Conservation (phyloP, 2,888 invertebrate genomes). For the Bembecia ichneumoniformis region DNA sequence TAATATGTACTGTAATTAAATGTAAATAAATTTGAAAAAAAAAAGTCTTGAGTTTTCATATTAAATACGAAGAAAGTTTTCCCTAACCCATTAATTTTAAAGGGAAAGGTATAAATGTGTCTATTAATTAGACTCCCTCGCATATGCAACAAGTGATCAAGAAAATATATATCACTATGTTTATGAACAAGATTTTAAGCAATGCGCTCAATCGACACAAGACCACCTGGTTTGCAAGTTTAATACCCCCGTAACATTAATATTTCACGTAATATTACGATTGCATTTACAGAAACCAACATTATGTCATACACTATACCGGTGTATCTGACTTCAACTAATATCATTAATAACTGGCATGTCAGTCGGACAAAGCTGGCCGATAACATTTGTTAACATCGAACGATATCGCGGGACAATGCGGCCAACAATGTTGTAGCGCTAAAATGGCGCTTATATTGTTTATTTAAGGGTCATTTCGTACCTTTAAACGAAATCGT, state of each 20-base stretch:
- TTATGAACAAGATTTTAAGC: not conserved
- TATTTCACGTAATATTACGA: not conserved
- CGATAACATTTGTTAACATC: constrained; percentile 48
- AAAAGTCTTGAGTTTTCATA: no score
- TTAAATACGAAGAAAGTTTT: no score
- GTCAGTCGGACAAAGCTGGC: constrained; percentile 24
- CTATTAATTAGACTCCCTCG: not conserved
- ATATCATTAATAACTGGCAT: constrained; percentile 40
- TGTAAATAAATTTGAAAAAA: no score
- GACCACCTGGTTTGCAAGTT: not conserved
- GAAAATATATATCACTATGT: not conserved
- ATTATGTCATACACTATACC: not conserved
- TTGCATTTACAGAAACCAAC: not conserved
- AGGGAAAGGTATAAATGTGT: not conserved
- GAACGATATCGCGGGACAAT: constrained; percentile 23
- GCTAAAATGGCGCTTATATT: constrained; percentile 18
- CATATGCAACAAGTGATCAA: not conserved
- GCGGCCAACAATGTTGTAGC: constrained; percentile 10
- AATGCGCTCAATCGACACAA: not conserved
- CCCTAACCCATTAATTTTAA: no score
- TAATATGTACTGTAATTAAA: no score
- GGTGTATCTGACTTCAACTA: constrained; percentile 10
- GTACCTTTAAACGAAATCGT: no score
- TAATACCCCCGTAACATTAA: not conserved
- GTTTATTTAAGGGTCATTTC: no score